Evolutionary conservation across 1,140 invertebrate species (phyloP), one percentile per base, ranked within the genome.

Genomic region (Leptopilina clavipes): DNA sequence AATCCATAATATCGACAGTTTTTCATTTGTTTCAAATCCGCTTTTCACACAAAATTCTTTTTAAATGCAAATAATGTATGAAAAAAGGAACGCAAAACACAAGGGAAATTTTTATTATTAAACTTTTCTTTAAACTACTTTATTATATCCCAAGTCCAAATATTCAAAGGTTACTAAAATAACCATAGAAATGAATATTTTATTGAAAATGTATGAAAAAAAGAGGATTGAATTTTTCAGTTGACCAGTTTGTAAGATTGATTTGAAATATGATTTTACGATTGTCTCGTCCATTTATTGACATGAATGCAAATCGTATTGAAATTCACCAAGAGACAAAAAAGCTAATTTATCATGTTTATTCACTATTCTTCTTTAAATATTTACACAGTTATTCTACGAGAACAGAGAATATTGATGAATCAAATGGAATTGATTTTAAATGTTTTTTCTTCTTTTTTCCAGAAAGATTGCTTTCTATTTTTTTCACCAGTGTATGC

Each of bases 361-460:
- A 52, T 52, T 52, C 48, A 52, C 48, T n/a, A 52, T 52, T 52
- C 48, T 52, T 52, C 48, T 52, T 17, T 52, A 52, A 52, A 52
- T 52, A 52, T 52, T 52, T 52, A 52, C n/a, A 52, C 17, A 17
- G 48, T 52, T 52, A 52, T 52, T 40, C 48, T 17, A 52, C 17
- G 48, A 7, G 48, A 52, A 52, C 14, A 52, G 14, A n/a, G 48
- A 52, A 52, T 52, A 52, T 52, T 52, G 48, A 52, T 52, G 48
- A 52, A 52, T 5, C 48, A n/a, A 52, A 52, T 52, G 2, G n/a
- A n/a, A 52, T 52, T 52, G 48, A 52, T 17, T 52, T 52, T 52
- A 17, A 52, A 52, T n/a, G n/a, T 48, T 48, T 48, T 48, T 48
- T n/a, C n/a, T 5, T 14, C 12, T 6, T n/a, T 6, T 52, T 52